A percentile compares a stretch with the other conserved stretches of the same genome.
Evolutionary conservation across 2,113 vertebrate genomes (phyloP).

Genomic region (Malurus melanocephalus): DNA sequence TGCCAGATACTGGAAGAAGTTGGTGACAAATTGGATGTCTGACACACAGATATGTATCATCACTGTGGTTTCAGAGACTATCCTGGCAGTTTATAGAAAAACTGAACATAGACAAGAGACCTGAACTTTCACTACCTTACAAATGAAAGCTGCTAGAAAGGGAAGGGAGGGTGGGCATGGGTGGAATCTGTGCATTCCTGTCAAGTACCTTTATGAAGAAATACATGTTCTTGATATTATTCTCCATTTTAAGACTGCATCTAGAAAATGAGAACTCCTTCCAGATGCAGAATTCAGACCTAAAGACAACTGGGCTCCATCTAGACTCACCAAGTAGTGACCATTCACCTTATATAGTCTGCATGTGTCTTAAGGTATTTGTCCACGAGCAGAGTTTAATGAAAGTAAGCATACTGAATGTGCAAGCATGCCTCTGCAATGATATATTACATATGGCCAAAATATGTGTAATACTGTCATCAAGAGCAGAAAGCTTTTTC

Average conservation of each 20-base stretch:
- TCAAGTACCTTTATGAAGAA: not conserved
- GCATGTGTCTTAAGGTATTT: not conserved
- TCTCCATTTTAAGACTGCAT: not conserved
- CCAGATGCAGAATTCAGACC: not conserved
- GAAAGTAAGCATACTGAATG: not conserved
- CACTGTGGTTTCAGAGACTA: not conserved
- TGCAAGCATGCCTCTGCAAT: not conserved
- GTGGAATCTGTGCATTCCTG: not conserved
- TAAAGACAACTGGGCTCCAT: not conserved
- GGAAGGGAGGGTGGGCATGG: not conserved
- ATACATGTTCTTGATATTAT: not conserved
- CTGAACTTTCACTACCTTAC: not conserved
- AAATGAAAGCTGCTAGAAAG: not conserved
- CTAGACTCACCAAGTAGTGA: not conserved
- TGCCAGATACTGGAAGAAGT: constrained; percentile 13
- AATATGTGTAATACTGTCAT: not conserved
- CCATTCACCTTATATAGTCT: not conserved
- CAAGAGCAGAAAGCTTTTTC: not conserved
- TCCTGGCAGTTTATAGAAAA: constrained; percentile 13
- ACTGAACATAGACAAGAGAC: not conserved
- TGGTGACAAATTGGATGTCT: constrained; percentile 28
- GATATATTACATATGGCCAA: not conserved
- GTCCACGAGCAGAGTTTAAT: not conserved
- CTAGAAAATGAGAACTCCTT: not conserved
- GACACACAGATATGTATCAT: constrained; percentile 29